A percentile compares a stretch with the other conserved stretches of the same genome.
Evolutionary conservation across 2,113 vertebrate genomes (phyloP).

Genomic region (Clarias gariepinus): DNA sequence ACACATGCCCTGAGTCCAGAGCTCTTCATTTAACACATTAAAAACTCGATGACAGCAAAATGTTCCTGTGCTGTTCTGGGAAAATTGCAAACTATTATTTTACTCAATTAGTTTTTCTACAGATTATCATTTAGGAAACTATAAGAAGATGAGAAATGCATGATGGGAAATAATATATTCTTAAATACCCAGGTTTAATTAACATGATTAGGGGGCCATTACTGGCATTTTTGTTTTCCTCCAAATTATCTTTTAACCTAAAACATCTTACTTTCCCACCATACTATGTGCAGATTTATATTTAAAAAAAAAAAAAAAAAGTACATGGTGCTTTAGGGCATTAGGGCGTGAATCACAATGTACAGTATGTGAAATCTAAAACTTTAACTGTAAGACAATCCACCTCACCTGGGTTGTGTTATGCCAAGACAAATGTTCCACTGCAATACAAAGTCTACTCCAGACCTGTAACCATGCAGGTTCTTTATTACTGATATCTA

Average conservation of each 20-base stretch:
- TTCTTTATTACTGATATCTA: background rate
- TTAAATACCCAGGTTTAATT: background rate
- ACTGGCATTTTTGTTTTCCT: background rate
- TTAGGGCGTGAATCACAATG: conserved; percentile 5
- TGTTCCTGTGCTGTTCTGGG: background rate
- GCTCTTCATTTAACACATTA: background rate
- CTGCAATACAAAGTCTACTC: conserved; percentile 6
- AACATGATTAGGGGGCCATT: background rate
- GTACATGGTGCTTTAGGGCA: conserved; percentile 5
- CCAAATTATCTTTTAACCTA: background rate
- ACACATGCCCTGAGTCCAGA: background rate
- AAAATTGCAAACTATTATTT: background rate
- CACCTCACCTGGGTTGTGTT: background rate
- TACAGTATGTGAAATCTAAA: conserved; percentile 20
- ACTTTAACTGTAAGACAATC: conserved; percentile 26
- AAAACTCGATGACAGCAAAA: background rate
- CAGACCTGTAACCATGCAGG: background rate
- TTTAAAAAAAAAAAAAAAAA: background rate
- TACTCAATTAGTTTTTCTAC: background rate
- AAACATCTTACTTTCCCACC: background rate
- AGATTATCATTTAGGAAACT: background rate
- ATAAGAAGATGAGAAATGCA: background rate
- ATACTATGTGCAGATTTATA: background rate
- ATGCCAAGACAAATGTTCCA: background rate
- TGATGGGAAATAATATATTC: background rate